Conservation (phyloP, 2,797 vertebrate species). For the Pangasius krempfi region DNA sequence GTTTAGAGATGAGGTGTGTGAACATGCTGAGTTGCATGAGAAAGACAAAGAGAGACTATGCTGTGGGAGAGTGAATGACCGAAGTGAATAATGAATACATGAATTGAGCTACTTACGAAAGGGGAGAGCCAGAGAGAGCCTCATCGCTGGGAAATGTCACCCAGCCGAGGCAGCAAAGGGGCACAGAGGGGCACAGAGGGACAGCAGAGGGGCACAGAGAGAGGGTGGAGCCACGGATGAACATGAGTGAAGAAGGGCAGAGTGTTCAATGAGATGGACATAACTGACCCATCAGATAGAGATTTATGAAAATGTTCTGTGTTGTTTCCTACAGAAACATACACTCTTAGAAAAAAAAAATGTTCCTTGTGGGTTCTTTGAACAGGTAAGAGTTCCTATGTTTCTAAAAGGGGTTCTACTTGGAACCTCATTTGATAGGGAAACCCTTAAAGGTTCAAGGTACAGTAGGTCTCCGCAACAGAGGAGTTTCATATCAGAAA, state of each 20-base stretch:
- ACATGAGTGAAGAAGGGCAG: constrained; percentile 56
- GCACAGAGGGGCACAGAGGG: not conserved
- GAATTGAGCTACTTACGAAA: constrained; percentile 68
- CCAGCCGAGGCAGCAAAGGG: constrained; percentile 43
- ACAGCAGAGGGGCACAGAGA: constrained; percentile 10
- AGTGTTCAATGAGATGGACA: constrained; percentile 52
- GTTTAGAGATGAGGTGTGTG: constrained; percentile 20
- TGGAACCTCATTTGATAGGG: not conserved
- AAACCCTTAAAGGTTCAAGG: constrained; percentile 2
- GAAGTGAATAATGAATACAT: not conserved
- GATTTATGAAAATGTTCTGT: not conserved
- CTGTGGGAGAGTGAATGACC: constrained; percentile 31
- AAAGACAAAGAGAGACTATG: constrained; percentile 8
- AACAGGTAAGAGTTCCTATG: not conserved
- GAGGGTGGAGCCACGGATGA: constrained; percentile 36
- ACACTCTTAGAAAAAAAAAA: not conserved
- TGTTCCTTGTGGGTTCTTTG: not conserved
- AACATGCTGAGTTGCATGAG: not conserved
- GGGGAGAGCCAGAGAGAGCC: constrained; percentile 61
- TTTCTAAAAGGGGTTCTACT: not conserved
- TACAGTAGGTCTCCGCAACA: not conserved
- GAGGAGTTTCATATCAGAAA: not conserved
- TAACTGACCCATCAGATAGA: constrained; percentile 44
- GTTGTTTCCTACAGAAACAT: not conserved
- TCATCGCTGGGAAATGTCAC: constrained; percentile 62